Conservation (phyloP, 2,113 vertebrate genomes). For the Apodemus speciosus region DNA sequence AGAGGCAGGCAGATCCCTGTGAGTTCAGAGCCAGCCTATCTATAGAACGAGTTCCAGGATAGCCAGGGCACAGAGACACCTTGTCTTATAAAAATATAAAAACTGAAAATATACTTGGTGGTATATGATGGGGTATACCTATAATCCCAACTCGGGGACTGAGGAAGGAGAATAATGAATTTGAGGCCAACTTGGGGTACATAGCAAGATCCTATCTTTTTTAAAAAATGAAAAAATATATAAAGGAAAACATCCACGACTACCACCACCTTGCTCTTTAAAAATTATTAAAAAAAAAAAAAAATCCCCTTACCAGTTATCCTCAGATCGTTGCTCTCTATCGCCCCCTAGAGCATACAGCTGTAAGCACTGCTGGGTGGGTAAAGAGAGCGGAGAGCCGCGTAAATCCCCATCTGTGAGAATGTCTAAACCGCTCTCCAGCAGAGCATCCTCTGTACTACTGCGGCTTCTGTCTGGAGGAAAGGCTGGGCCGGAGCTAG, state of each 20-base stretch:
- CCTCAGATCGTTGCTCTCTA: neutral
- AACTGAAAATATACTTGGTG: neutral
- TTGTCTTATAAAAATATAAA: too few species aligned
- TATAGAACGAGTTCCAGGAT: too few species aligned
- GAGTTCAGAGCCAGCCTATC: too few species aligned
- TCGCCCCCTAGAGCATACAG: slow-evolving; percentile 20
- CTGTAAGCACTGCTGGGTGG: neutral
- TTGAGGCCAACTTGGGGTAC: neutral
- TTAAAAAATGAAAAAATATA: neutral
- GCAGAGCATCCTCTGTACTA: too few species aligned
- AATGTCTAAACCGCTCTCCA: neutral
- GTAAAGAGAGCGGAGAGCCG: neutral
- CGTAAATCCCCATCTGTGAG: neutral
- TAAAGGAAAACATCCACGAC: neutral
- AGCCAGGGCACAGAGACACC: too few species aligned
- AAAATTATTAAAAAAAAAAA: neutral
- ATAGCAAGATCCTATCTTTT: neutral
- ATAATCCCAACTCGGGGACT: neutral
- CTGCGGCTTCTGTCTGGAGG: neutral
- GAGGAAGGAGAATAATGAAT: neutral
- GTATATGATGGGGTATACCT: neutral
- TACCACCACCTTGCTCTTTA: neutral
- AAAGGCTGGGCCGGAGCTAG: neutral
- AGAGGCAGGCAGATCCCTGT: too few species aligned
- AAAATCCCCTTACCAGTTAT: neutral